Percentiles rank a stretch among this genome's conserved stretches.
Evolutionary conservation across 2,797 vertebrate species (phyloP).

Genomic region (Urocyon cinereoargenteus): DNA sequence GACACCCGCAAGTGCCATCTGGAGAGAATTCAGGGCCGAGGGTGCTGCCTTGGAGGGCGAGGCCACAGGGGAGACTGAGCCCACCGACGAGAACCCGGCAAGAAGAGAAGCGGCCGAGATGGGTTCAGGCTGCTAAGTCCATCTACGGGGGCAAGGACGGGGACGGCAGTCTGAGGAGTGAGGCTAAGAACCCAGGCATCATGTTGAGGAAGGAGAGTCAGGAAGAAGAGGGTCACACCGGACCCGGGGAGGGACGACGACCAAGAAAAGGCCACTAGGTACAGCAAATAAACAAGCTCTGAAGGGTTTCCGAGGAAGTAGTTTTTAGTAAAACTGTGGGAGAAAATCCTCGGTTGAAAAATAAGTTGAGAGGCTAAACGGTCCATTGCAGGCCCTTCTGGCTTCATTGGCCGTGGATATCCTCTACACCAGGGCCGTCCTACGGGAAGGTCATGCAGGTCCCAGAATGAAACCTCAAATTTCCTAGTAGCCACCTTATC

Average conservation of each 20-base stretch:
- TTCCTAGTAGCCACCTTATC: background rate
- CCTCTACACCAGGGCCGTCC: background rate
- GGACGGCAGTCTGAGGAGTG: background rate
- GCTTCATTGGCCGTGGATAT: background rate
- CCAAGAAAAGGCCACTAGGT: background rate
- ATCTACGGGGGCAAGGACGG: too few species aligned
- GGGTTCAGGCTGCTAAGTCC: accelerated
- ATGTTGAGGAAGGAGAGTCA: background rate
- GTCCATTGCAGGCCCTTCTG: background rate
- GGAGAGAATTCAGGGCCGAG: background rate
- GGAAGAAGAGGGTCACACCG: background rate
- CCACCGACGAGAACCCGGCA: background rate
- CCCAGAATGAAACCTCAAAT: background rate
- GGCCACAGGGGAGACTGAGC: background rate
- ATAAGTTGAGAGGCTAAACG: background rate
- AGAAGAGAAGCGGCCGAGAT: background rate
- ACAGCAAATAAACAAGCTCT: background rate
- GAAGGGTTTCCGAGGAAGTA: background rate
- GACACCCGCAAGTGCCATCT: background rate
- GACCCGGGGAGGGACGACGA: background rate
- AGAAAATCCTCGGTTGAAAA: background rate
- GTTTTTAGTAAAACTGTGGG: background rate
- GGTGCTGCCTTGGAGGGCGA: background rate
- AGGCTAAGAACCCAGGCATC: background rate
- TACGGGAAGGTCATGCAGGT: background rate